A percentile compares a stretch with the other conserved stretches of the same genome.
Conservation (phyloP, 2,113 vertebrate species). For the Xenopus laevis region DNA sequence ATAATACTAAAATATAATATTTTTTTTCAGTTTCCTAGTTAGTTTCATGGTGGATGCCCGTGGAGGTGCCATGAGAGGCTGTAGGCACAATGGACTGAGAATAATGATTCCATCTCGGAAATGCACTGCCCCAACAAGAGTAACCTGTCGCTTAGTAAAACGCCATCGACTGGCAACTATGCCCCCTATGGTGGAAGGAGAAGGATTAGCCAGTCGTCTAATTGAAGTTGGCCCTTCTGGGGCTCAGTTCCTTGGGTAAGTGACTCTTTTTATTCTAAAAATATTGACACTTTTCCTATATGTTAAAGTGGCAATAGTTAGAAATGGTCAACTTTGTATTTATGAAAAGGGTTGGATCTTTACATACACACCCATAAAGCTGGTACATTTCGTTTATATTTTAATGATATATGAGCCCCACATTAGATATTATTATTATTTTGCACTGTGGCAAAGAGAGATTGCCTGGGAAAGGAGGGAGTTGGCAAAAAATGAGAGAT, state of each 20-base stretch:
- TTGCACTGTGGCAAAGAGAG: no score
- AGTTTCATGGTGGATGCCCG: slow-evolving; percentile 99
- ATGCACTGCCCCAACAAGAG: slow-evolving; percentile 89
- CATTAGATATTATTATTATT: no score
- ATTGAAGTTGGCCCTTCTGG: slow-evolving; percentile 95
- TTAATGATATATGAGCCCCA: no score
- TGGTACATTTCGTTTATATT: no score
- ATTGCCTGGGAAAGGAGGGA: no score
- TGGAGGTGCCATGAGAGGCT: slow-evolving; percentile 93
- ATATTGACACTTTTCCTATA: neutral
- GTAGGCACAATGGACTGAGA: slow-evolving; percentile 89
- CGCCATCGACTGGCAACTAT: slow-evolving; percentile 92
- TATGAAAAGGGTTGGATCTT: no score
- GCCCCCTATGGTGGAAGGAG: slow-evolving; percentile 95
- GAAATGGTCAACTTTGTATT: no score
- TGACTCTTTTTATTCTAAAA: slow-evolving; percentile 25
- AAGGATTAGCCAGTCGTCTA: slow-evolving; percentile 88
- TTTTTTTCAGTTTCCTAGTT: slow-evolving; percentile 83
- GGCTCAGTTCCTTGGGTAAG: slow-evolving; percentile 97
- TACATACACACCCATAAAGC: no score
- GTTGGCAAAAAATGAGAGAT: no score
- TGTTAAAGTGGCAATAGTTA: no score
- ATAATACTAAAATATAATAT: neutral
- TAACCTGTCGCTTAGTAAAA: slow-evolving; percentile 94
- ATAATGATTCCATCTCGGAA: slow-evolving; percentile 93